These are phyloP conservation scores for Crotalus horridus DNA, from an alignment of 2,113 vertebrate genomes.

Conservation along the genomic window DNA sequence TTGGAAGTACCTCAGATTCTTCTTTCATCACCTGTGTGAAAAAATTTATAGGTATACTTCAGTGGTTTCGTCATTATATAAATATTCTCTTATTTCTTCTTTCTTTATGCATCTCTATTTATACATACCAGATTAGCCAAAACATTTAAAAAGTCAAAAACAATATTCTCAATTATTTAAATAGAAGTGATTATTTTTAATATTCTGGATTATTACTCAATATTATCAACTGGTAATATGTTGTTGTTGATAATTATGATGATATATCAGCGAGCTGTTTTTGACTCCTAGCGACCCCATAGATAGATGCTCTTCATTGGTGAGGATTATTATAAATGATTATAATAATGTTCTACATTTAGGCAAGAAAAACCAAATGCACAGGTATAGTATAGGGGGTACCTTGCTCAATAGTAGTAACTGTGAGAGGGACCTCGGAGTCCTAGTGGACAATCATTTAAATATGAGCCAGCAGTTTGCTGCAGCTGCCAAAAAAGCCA, in stretches of 20 bases:
- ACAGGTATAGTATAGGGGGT: too few relatives aligned
- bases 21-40: slow-evolving; percentile 42
- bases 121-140: background rate
- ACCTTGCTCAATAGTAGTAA: too few relatives aligned
- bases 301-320: slow-evolving; percentile 27
- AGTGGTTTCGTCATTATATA: background rate
- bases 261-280: background rate
- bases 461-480: too few relatives aligned
- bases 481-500: too few relatives aligned
- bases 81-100: background rate
- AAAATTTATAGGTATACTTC: slow-evolving; percentile 17
- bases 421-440: too few relatives aligned
- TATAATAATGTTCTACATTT: background rate
- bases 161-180: background rate
- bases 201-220: background rate
- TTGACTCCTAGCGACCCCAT: background rate
- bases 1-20: slow-evolving; percentile 21
- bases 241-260: background rate
- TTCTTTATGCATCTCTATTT: background rate
- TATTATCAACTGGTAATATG: background rate
- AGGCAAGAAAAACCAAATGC: too few relatives aligned
- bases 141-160: background rate
- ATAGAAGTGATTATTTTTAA: background rate
- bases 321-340: slow-evolving; percentile 31
- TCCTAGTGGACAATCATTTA: too few relatives aligned